phyloP scores from a whole-genome alignment of 2,113 vertebrate genomes.

The Perca flavescens region DNA sequence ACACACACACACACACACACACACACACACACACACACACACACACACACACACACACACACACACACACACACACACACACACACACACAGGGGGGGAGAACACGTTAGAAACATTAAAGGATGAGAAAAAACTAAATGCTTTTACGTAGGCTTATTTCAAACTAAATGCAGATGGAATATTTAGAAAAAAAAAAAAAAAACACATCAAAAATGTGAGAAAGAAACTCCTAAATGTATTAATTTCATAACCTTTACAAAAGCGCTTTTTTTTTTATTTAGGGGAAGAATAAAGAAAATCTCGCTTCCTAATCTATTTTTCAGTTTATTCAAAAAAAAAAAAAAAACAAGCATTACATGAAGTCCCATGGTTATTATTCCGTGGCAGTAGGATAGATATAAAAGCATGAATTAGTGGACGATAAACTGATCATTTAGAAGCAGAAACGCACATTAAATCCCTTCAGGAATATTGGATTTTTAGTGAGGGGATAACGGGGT shows the following conservation, averaged over 20 bases:
- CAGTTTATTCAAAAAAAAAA: not conserved
- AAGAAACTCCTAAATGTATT: not conserved
- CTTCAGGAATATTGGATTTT: slow-evolving; percentile 29
- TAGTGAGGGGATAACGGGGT: slow-evolving; percentile 17
- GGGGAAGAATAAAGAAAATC: not conserved
- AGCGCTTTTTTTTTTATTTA: not conserved
- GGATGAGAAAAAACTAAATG: too few species aligned
- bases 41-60: not conserved
- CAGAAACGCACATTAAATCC: slow-evolving; percentile 11
- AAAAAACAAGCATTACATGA: not conserved
- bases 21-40: too few species aligned
- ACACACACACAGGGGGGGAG: too few species aligned
- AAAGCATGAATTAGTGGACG: not conserved
- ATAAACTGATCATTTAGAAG: not conserved
- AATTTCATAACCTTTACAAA: not conserved
- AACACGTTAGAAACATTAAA: too few species aligned
- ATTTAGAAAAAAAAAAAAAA: not conserved
- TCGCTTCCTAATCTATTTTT: not conserved
- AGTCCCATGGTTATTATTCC: not conserved
- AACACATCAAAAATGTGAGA: not conserved
- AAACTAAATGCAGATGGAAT: too few species aligned
- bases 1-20: not conserved
- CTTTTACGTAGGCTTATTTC: too few species aligned
- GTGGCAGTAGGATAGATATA: not conserved
- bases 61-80: too few species aligned